phyloP scores from a whole-genome alignment of 2,797 vertebrate species.

The Enteromius paludinosus region DNA sequence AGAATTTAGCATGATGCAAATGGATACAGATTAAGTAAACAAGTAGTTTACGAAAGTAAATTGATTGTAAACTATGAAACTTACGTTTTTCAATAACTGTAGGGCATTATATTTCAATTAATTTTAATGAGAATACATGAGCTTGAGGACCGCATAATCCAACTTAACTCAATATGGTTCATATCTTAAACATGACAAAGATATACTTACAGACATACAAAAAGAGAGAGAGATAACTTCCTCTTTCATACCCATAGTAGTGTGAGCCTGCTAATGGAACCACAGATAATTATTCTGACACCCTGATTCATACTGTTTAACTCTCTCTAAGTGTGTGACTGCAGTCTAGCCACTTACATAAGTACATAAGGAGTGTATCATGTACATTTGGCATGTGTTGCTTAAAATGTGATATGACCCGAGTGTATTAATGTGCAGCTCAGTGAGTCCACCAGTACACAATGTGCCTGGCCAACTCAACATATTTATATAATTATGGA shows the following conservation, averaged over 20 bases:
- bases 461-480: background rate
- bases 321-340: slow-evolving; percentile 19
- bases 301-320: background rate
- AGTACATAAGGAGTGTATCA: slow-evolving; percentile 24
- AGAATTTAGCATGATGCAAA: background rate
- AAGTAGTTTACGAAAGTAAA: background rate
- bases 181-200: background rate
- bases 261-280: background rate
- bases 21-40: background rate
- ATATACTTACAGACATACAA: background rate
- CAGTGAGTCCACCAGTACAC: background rate
- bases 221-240: background rate
- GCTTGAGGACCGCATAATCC: background rate
- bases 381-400: slow-evolving; percentile 29
- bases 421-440: slow-evolving; percentile 7
- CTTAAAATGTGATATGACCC: slow-evolving; percentile 24
- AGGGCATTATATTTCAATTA: background rate
- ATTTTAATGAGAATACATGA: background rate
- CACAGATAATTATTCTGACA: slow-evolving; percentile 26
- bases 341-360: slow-evolving; percentile 26
- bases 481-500: background rate
- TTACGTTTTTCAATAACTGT: background rate
- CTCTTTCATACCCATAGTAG: background rate
- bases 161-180: background rate
- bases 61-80: background rate